A percentile compares a stretch with the other conserved stretches of the same genome.
These are phyloP conservation scores for Prosapia bicincta DNA, from an alignment of 2,888 invertebrate genomes.

Conservation along the genomic window DNA sequence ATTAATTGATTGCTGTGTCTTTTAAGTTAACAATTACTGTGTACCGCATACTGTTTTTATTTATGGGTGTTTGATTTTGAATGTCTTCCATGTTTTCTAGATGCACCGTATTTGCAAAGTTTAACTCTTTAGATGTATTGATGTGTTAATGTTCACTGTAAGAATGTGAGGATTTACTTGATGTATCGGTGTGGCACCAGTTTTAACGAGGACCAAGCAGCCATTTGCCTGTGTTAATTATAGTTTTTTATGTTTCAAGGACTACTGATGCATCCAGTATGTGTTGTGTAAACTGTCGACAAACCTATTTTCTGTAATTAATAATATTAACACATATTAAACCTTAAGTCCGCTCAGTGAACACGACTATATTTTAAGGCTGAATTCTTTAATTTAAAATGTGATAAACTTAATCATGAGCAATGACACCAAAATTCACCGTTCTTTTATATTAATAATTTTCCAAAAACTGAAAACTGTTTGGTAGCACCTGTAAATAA, in stretches of 20 bases:
- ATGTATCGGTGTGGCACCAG: constrained; percentile 29
- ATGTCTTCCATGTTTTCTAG: constrained; percentile 41
- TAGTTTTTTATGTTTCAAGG: background rate
- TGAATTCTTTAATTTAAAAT: background rate
- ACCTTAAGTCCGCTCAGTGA: background rate
- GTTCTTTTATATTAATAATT: background rate
- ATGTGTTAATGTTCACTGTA: constrained; percentile 22
- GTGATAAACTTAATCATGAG: constrained; percentile 1
- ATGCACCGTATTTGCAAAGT: constrained; percentile 33
- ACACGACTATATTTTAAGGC: background rate
- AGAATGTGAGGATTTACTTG: constrained; percentile 16
- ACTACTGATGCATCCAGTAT: background rate
- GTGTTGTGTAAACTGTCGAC: background rate
- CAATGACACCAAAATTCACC: constrained; percentile 33
- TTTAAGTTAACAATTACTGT: background rate
- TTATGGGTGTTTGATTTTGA: constrained; percentile 32
- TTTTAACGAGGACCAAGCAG: constrained; percentile 22
- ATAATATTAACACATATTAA: background rate
- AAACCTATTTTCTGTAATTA: background rate
- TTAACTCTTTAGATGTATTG: constrained; percentile 19
- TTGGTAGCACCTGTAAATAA: constrained; percentile 29
- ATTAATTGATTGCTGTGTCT: background rate
- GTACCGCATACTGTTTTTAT: constrained; percentile 9
- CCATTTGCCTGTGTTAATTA: constrained; percentile 8
- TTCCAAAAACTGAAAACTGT: constrained; percentile 2